Evolutionary conservation across 1,140 invertebrate species (phyloP), one percentile per base, ranked within the genome.

Genomic region (Pseudomyrmex sp.): DNA sequence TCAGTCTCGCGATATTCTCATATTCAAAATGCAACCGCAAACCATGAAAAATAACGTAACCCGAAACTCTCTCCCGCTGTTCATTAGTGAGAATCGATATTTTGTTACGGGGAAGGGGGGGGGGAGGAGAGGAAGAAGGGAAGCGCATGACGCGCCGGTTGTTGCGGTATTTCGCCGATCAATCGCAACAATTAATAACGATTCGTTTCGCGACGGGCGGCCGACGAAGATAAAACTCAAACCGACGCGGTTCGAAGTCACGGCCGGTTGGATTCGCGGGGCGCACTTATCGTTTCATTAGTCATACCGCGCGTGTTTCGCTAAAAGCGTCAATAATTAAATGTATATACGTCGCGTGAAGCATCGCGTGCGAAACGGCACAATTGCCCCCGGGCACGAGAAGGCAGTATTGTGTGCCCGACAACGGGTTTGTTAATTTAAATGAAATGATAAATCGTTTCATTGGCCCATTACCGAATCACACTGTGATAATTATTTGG

Each of bases 101-200:
- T 85, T 85, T 63, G 69, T 82, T 77, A 86, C 44, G 56, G 56
- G 3, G 54, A 0, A 23, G 20, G 20, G 20, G 4, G 35, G 0
- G 2, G 35, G 35, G n/a, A n/a, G 5, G 4, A 35, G 0, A 3
- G 35, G 35, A 0, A 18, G 5, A 0, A 35, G 35, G 35, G 35
- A 35, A 35, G 35, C 35, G 66, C 83, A 68, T 76, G 66, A 88
- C 83, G 23, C 50, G 74, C 26, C 70, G 65, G 56, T 58, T 62
- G 82, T 66, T 77, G 75, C 70, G 87, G 79, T 83, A 82, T 66
- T 69, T 79, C 87, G 58, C 56, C 62, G 77, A 85, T 88, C 87
- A 79, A 77, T 88, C 83, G 73, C 48, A 80, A 88, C 86, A 88
- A 88, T 88, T 88, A 88, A 88, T 88, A 77, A 79, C 73, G 58